Evolutionary conservation across 2,797 vertebrate species (phyloP).

Genomic region (Vireo griseus): DNA sequence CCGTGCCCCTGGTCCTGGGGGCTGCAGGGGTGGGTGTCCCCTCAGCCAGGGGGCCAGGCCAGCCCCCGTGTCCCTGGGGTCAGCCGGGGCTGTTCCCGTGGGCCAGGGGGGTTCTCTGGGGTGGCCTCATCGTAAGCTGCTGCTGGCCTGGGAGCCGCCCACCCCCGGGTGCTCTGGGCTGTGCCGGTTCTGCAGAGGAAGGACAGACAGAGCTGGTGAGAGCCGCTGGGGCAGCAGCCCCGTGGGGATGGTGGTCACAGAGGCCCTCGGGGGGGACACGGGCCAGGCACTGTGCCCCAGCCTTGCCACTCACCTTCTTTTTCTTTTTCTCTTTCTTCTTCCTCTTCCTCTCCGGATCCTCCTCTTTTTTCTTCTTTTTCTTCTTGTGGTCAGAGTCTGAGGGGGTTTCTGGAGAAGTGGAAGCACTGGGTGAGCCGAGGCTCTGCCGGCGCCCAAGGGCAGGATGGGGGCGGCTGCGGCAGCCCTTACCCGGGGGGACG

Average conservation of each 20-base stretch:
- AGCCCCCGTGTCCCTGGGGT: neutral
- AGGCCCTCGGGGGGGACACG: accelerated
- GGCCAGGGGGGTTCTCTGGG: neutral
- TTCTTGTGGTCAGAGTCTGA: slow-evolving; percentile 97
- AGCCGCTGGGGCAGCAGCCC: neutral
- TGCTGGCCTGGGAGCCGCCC: slow-evolving; percentile 90
- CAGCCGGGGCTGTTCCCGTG: accelerated
- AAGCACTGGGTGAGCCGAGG: accelerated
- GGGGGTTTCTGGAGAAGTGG: slow-evolving; percentile 82
- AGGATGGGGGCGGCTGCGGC: accelerated
- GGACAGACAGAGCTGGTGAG: neutral
- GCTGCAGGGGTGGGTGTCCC: neutral
- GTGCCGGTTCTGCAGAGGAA: slow-evolving; percentile 85
- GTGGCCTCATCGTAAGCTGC: slow-evolving; percentile 85
- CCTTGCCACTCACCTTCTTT: slow-evolving; percentile 83
- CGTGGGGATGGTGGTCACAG: accelerated
- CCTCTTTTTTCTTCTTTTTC: slow-evolving; percentile 97
- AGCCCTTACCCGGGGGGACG: slow-evolving; percentile 85
- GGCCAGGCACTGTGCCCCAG: accelerated
- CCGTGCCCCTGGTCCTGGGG: neutral
- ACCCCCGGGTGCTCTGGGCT: slow-evolving; percentile 93
- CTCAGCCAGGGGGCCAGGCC: neutral
- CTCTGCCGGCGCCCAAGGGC: accelerated
- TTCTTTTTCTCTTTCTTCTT: slow-evolving; percentile 99
- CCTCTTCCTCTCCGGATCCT: slow-evolving; percentile 93